Evolutionary conservation across 1,140 invertebrate genomes (phyloP), one percentile per base, ranked within the genome.

Genomic region (Lordiphosa mommai): DNA sequence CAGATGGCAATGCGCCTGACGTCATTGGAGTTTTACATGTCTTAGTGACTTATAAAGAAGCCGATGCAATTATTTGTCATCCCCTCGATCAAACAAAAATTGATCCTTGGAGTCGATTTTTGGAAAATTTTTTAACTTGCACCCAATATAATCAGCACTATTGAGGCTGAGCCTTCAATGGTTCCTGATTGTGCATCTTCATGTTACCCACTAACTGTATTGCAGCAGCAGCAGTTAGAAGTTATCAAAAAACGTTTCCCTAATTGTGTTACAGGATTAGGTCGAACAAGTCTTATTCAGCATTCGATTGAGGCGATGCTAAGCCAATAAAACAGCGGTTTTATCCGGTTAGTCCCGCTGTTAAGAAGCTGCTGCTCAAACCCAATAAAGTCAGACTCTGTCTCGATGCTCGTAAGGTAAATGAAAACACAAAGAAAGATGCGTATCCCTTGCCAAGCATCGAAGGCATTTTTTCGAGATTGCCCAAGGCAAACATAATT

Each of bases 381-480:
- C 68, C 82, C 36, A 64, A 59, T 0, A 65, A 66, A 27, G 37
- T 58, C 6, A 37, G 86, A 6, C 67, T 87, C 6, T 89, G 88
- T 43, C 46, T 88, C 0, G 77, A 88, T 56, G 84, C 58, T 32
- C 34, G 88, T 5, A 71, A 71, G 20, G 6, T 87, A 5, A 88
- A 89, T 57, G 30, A 13, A 0, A 53, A 37, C n/a, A 65, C 61
- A 4, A 53, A 47, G 16, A 65, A 52, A 29, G 55, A 59, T 14
- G 49, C 61, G 2, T 66, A 66, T 49, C 61, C 79, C 1, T 36
- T 88, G 5, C 79, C 79, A 2, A 48, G 47, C 6, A 72, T 82
- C 36, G 59, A 61, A 0, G 57, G 48, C 5, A 66, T 73, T 6
- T 41, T 80, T 6, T 32, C 56, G 48, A 44, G 64, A 1, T 46